Evolutionary conservation across 2,113 vertebrate genomes (phyloP).

Genomic region (Ictidomys tridecemlineatus): DNA sequence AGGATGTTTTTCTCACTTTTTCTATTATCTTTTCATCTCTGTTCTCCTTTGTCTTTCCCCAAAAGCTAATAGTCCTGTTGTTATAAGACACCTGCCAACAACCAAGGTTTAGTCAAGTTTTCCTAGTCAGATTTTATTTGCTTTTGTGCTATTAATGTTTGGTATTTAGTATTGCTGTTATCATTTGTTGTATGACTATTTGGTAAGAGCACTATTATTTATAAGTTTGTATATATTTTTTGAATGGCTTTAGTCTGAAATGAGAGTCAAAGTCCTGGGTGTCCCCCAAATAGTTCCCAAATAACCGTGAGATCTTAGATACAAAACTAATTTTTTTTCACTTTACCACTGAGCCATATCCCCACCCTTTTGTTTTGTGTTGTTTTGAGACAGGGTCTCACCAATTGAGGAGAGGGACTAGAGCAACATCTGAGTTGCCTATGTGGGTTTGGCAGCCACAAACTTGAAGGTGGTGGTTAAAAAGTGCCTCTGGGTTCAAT

Average conservation of each 20-base stretch:
- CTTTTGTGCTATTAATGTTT: neutral
- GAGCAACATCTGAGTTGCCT: too few relatives aligned
- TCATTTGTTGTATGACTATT: neutral
- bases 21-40: neutral
- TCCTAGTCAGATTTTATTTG: constrained; percentile 35
- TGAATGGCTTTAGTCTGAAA: neutral
- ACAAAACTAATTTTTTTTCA: neutral
- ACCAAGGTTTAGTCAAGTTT: neutral
- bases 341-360: neutral
- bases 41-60: neutral
- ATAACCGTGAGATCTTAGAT: neutral
- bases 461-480: too few relatives aligned
- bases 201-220: neutral
- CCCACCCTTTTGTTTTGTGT: neutral
- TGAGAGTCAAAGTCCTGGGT: neutral
- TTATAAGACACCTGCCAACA: neutral
- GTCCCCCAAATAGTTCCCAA: neutral
- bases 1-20: neutral
- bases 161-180: neutral
- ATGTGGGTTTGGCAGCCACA: too few relatives aligned
- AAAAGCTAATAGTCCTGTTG: neutral
- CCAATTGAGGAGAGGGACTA: too few relatives aligned
- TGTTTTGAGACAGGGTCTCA: neutral
- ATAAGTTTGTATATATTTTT: neutral
- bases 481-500: too few relatives aligned